These are phyloP conservation scores for Anodontia alba DNA, from an alignment of 2,888 invertebrate species.

Conservation along the genomic window DNA sequence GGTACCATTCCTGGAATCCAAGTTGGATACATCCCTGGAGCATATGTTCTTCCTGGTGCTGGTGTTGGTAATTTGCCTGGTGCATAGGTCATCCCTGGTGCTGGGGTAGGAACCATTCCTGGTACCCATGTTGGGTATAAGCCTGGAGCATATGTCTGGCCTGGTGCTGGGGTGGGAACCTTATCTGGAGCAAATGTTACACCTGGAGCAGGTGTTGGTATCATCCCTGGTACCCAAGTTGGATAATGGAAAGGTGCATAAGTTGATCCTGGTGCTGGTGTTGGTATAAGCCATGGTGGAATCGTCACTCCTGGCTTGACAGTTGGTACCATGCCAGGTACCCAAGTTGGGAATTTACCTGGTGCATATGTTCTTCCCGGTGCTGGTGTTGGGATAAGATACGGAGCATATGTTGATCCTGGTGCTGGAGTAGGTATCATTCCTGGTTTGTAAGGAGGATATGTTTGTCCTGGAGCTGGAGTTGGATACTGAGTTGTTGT, in stretches of 20 bases:
- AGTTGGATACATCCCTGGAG: slow-evolving; percentile 59
- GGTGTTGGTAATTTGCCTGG: slow-evolving; percentile 51
- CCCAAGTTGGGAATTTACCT: slow-evolving; percentile 59
- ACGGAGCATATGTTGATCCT: slow-evolving; percentile 53
- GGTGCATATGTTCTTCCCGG: slow-evolving; percentile 63
- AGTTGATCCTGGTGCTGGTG: slow-evolving; percentile 52
- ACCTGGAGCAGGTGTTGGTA: slow-evolving; percentile 57
- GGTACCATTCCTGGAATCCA: slow-evolving; percentile 53
- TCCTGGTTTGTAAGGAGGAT: slow-evolving; percentile 53
- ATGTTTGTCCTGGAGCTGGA: slow-evolving; percentile 57
- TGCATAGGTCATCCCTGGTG: slow-evolving; percentile 54
- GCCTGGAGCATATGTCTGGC: slow-evolving; percentile 45
- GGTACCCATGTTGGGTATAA: slow-evolving; percentile 53
- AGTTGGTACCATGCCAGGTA: slow-evolving; percentile 58
- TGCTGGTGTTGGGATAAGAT: slow-evolving; percentile 58
- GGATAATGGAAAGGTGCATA: slow-evolving; percentile 50
- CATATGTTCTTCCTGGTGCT: slow-evolving; percentile 49
- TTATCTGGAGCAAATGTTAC: slow-evolving; percentile 55
- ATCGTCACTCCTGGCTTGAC: slow-evolving; percentile 57
- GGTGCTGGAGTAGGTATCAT: slow-evolving; percentile 58
- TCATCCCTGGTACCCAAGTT: slow-evolving; percentile 55
- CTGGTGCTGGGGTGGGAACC: slow-evolving; percentile 57
- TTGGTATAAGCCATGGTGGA: slow-evolving; percentile 54
- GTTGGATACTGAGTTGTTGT: slow-evolving; percentile 53
- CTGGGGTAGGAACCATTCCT: slow-evolving; percentile 50